Base-by-base conservation (phyloP, 2,888 invertebrate species). In the Cacoxenus indagator region DNA sequence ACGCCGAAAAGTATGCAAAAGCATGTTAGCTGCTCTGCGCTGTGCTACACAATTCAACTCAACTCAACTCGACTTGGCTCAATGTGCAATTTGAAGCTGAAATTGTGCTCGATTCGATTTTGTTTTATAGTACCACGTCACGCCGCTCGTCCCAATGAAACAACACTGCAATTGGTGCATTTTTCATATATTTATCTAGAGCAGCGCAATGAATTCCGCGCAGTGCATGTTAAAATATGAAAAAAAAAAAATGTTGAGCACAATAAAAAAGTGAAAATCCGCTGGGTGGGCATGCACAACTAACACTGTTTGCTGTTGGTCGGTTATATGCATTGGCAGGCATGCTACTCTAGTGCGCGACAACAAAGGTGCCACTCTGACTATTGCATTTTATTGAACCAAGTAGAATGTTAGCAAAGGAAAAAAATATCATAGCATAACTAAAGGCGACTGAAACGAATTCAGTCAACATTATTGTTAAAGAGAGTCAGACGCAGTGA, bases 301-400 rank as follows among this genome's bases (percentile, higher is more conserved):
- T n/a, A n/a, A n/a, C n/a, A n/a, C n/a, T n/a, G n/a, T n/a, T n/a
- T n/a, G n/a, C n/a, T n/a, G n/a, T n/a, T n/a, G n/a, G n/a, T n/a
- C n/a, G n/a, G n/a, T n/a, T n/a, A n/a, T n/a, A n/a, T n/a, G n/a
- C n/a, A n/a, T n/a, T n/a, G n/a, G n/a, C n/a, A n/a, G n/a, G n/a
- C n/a, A n/a, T n/a, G n/a, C n/a, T n/a, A n/a, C n/a, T n/a, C n/a
- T n/a, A n/a, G n/a, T n/a, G n/a, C n/a, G n/a, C n/a, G n/a, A n/a
- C n/a, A n/a, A n/a, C n/a, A n/a, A n/a, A n/a, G n/a, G n/a, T n/a
- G n/a, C n/a, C n/a, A n/a, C n/a, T n/a, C n/a, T 48, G 48, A 48
- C 19, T n/a, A 48, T 48, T 48, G 48, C 48, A 48, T 48, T 48
- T 48, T 48, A 48, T 48, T 48, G 48, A 48, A 48, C 48, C 1